Percentiles rank a stretch among this genome's conserved stretches.
Conservation (phyloP, 2,113 vertebrate genomes). For the Dipodomys stephensi region DNA sequence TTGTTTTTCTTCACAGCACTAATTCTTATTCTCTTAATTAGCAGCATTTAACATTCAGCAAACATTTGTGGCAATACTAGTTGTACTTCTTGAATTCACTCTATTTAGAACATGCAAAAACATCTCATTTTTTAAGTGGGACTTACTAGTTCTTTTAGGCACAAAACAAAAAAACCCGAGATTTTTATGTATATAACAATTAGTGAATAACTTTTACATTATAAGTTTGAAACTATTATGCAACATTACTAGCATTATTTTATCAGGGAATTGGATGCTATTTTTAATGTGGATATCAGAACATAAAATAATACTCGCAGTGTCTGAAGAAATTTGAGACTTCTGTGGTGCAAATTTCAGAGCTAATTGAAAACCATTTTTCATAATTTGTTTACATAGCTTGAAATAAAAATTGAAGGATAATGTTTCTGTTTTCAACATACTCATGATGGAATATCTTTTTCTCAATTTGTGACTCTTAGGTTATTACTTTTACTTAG, state of each 20-base stretch:
- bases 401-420: background rate
- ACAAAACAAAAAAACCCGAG: background rate
- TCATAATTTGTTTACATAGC: background rate
- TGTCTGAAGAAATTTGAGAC: background rate
- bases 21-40: slow-evolving; percentile 65
- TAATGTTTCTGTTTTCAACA: background rate
- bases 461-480: background rate
- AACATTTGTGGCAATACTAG: slow-evolving; percentile 49
- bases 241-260: background rate
- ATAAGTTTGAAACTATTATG: background rate
- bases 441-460: background rate
- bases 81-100: background rate
- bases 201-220: background rate
- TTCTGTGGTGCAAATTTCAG: background rate
- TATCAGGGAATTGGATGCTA: background rate
- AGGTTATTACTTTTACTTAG: background rate
- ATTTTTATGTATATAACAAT: background rate
- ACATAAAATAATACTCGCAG: background rate
- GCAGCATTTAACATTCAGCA: slow-evolving; percentile 59
- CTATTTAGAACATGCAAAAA: background rate
- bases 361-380: background rate
- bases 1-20: slow-evolving; percentile 55
- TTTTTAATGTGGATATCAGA: background rate
- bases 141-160: background rate
- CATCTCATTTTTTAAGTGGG: slow-evolving; percentile 1